Conservation (phyloP, 2,888 invertebrate species). For the Oligia latruncula region DNA sequence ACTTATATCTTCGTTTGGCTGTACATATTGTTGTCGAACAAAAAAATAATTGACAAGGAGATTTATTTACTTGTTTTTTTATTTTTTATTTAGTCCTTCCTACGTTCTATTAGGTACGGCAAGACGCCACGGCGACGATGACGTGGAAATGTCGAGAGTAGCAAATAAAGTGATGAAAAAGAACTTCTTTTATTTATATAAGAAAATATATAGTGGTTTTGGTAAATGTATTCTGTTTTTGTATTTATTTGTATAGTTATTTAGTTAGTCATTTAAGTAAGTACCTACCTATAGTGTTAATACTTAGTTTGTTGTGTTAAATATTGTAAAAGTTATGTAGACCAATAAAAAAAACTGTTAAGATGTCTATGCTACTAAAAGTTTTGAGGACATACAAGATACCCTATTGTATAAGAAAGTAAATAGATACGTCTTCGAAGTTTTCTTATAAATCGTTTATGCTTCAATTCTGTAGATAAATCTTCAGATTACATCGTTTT, state of each 20-base stretch:
- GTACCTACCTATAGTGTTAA: too few species aligned
- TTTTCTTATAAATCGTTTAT: slow-evolving; percentile 24
- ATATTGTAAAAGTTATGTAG: too few species aligned
- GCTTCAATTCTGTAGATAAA: slow-evolving; percentile 15
- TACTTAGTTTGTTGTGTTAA: too few species aligned
- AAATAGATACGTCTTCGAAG: slow-evolving; percentile 12
- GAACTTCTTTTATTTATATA: slow-evolving; percentile 3
- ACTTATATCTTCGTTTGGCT: background rate
- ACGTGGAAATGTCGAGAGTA: slow-evolving; percentile 12
- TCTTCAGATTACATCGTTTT: slow-evolving; percentile 23
- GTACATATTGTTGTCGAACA: background rate
- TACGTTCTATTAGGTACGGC: slow-evolving; percentile 30
- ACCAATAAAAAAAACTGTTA: background rate
- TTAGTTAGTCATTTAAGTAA: too few species aligned
- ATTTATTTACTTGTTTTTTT: slow-evolving; percentile 37
- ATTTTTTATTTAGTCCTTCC: slow-evolving; percentile 22
- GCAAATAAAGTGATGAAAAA: slow-evolving; percentile 27
- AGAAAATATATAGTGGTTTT: slow-evolving; percentile 28
- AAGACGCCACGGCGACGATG: slow-evolving; percentile 18
- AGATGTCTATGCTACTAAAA: slow-evolving; percentile 23
- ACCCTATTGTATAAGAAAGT: slow-evolving; percentile 3
- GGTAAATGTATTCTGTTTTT: background rate
- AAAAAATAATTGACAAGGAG: slow-evolving; percentile 19
- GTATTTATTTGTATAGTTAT: background rate
- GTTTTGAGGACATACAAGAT: slow-evolving; percentile 12